These are phyloP conservation scores for Blomia tropicalis DNA, from an alignment of 2,888 invertebrate species.

Conservation along the genomic window DNA sequence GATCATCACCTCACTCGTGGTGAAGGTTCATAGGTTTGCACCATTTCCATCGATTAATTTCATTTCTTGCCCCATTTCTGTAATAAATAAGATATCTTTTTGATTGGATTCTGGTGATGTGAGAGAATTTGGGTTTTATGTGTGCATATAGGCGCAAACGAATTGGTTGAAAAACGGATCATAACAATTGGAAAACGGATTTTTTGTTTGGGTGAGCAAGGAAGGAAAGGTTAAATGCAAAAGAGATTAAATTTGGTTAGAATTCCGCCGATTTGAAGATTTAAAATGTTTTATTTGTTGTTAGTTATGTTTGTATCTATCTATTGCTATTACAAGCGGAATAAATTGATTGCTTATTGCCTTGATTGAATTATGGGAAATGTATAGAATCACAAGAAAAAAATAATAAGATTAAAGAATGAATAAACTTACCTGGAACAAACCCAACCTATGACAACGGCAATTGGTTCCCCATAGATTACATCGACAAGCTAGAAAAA, in stretches of 20 bases:
- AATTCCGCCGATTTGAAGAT: too few relatives aligned
- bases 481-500: constrained; percentile 52
- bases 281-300: too few relatives aligned
- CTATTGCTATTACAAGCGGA: too few relatives aligned
- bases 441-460: constrained; percentile 67
- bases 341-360: neutral
- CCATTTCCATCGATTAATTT: neutral
- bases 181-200: neutral
- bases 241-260: neutral
- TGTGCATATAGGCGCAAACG: too few relatives aligned
- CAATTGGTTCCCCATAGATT: constrained; percentile 78
- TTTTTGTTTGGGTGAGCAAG: neutral
- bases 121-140: too few relatives aligned
- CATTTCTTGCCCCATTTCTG: constrained; percentile 17
- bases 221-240: neutral
- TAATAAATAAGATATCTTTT: neutral
- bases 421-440: constrained; percentile 51
- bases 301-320: too few relatives aligned
- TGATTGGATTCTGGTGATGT: neutral
- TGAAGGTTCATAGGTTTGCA: too few relatives aligned
- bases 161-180: neutral
- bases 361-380: neutral
- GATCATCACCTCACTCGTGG: too few relatives aligned
- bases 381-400: neutral
- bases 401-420: too few relatives aligned